Percentiles rank a stretch among this genome's conserved stretches.
These are phyloP conservation scores for Caerostris darwini DNA, from an alignment of 1,140 invertebrate genomes.

Conservation along the genomic window DNA sequence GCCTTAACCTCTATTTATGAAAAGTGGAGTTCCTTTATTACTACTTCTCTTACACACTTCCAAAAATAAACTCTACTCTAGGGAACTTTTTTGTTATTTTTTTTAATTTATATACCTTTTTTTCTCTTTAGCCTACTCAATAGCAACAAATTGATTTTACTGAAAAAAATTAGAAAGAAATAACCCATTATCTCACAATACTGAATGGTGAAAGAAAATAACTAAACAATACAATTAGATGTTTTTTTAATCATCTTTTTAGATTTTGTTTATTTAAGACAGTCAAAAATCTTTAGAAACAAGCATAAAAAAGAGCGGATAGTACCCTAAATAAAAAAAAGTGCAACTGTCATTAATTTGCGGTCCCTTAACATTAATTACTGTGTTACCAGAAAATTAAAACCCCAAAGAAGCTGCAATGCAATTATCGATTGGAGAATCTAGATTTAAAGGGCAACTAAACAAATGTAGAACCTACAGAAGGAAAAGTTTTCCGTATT, in stretches of 20 bases:
- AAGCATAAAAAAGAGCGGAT: background rate
- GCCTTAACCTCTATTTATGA: background rate
- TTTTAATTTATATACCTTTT: background rate
- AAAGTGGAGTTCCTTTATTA: conserved; percentile 6
- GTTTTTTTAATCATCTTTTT: background rate
- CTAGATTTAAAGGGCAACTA: background rate
- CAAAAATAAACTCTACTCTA: background rate
- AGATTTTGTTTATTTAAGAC: background rate
- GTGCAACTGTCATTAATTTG: conserved; percentile 34
- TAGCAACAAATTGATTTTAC: conserved; percentile 2
- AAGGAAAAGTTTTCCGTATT: background rate
- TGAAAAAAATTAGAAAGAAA: background rate
- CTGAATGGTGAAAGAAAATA: background rate
- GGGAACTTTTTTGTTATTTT: background rate
- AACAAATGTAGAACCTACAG: background rate
- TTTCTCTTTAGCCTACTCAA: background rate
- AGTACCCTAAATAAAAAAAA: background rate
- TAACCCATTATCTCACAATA: background rate
- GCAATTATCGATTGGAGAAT: background rate
- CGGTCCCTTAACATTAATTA: conserved; percentile 53
- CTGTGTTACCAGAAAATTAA: conserved; percentile 39
- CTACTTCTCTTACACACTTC: background rate
- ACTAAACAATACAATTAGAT: conserved; percentile 15
- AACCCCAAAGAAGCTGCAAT: background rate
- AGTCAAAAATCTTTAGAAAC: background rate